Percentiles rank a stretch among this genome's conserved stretches.
Conservation (phyloP, 2,888 invertebrate genomes). For the Formica aserva region DNA sequence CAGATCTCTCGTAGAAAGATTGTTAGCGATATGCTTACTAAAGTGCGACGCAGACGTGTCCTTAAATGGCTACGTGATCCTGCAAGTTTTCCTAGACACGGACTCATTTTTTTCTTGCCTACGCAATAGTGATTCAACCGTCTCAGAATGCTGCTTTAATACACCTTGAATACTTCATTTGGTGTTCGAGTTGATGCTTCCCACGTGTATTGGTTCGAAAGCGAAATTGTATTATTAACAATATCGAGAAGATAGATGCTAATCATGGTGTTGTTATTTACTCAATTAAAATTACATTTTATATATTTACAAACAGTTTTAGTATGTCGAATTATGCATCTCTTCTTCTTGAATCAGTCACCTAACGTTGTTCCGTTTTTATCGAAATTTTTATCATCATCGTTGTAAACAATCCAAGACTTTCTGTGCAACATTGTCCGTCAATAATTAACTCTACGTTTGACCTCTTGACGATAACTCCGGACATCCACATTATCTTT, state of each 20-base stretch:
- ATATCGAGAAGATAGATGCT: not conserved
- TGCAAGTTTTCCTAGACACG: constrained; percentile 24
- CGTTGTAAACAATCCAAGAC: constrained; percentile 10
- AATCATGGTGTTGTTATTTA: not conserved
- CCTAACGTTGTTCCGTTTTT: not conserved
- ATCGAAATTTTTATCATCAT: not conserved
- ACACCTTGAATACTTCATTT: constrained; percentile 7
- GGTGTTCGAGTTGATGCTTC: not conserved
- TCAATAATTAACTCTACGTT: constrained; percentile 14
- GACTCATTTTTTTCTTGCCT: constrained; percentile 38
- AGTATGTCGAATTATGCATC: not conserved
- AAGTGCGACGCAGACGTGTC: constrained; percentile 19
- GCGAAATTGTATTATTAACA: not conserved
- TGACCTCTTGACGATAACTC: constrained; percentile 16
- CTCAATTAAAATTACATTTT: constrained; percentile 7
- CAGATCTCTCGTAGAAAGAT: not conserved
- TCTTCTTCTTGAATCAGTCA: not conserved
- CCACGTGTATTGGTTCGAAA: not conserved
- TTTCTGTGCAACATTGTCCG: not conserved
- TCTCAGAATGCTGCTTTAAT: not conserved
- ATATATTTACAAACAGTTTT: constrained; percentile 5
- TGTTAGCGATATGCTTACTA: not conserved
- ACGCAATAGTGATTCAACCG: constrained; percentile 44
- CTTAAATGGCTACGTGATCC: constrained; percentile 24
- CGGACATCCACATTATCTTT: not conserved